Base-by-base conservation (phyloP, 2,888 invertebrate genomes). In the Ceraclea dissimilis region DNA sequence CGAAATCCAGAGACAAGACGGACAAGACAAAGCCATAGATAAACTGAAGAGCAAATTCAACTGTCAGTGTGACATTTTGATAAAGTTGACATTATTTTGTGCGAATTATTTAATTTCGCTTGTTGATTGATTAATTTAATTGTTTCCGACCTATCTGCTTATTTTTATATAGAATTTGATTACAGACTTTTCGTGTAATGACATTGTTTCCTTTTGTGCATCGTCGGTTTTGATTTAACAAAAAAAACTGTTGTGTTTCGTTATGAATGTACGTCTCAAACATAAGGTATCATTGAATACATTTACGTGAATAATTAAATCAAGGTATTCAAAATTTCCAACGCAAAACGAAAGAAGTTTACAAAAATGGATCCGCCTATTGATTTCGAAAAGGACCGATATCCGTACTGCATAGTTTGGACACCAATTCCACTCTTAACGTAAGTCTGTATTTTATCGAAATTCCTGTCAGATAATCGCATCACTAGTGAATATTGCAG, bases 391-490 rank as follows among this genome's bases (percentile, higher is more conserved):
- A 73, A 78, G 43, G 78, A 79, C 65, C 76, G 88, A 66, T 96
- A 85, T 73, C 96, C 96, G 0, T 92, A 83, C 69, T 93, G 93
- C 67, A 88, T 97, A 57, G 96, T 97, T 2, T 97, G 96, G 96
- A 96, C 96, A 1, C 96, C 96, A 1, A 90, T 97, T 65, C 97
- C 97, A 2, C 74, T 94, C 51, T 66, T 97, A 64, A 90, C 94
- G 88, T 88, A 72, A 77, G 82, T 74, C 48, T 5, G 13, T 5
- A 16, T 43, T 13, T 43, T n/a, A n/a, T n/a, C n/a, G n/a, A n/a
- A n/a, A n/a, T n/a, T n/a, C n/a, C n/a, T n/a, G n/a, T n/a, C n/a
- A n/a, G n/a, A n/a, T n/a, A n/a, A n/a, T n/a, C n/a, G n/a, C n/a
- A n/a, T n/a, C n/a, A n/a, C n/a, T n/a, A n/a, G n/a, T n/a, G n/a